Percentiles rank a stretch among this genome's conserved stretches.
Conservation (phyloP, 2,797 vertebrate genomes). For the Carduelis carduelis region DNA sequence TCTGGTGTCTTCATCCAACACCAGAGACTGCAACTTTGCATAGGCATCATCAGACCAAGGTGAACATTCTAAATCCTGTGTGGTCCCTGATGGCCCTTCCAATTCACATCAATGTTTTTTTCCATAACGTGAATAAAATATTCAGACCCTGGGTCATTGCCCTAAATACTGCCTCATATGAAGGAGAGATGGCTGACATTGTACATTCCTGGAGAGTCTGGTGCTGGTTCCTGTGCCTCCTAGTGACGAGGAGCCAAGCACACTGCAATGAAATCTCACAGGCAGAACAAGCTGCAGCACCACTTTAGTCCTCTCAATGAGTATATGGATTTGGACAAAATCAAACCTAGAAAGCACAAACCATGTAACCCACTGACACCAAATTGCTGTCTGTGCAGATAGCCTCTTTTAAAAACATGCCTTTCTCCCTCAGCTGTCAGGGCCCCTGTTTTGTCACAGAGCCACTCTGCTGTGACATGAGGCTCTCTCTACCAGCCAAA, state of each 20-base stretch:
- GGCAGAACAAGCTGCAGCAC: neutral
- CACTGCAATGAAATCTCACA: fast-evolving
- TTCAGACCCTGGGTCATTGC: neutral
- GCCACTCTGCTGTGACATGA: neutral
- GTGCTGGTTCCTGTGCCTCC: neutral
- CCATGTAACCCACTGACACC: neutral
- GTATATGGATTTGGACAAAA: neutral
- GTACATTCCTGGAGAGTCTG: neutral
- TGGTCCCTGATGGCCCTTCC: neutral
- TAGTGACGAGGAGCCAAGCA: neutral
- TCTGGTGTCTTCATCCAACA: neutral
- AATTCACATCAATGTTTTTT: neutral
- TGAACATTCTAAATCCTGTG: fast-evolving
- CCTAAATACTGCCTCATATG: neutral
- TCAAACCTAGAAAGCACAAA: neutral
- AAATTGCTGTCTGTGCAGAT: neutral
- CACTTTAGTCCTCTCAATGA: neutral
- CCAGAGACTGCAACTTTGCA: neutral
- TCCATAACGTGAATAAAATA: neutral
- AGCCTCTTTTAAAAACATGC: neutral
- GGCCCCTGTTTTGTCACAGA: neutral
- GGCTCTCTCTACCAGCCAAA: neutral
- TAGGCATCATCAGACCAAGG: neutral
- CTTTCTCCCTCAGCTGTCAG: neutral
- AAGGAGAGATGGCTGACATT: neutral